A percentile compares a stretch with the other conserved stretches of the same genome.
phyloP scores from a whole-genome alignment of 2,888 invertebrate genomes.

The Cantharis lateralis region DNA sequence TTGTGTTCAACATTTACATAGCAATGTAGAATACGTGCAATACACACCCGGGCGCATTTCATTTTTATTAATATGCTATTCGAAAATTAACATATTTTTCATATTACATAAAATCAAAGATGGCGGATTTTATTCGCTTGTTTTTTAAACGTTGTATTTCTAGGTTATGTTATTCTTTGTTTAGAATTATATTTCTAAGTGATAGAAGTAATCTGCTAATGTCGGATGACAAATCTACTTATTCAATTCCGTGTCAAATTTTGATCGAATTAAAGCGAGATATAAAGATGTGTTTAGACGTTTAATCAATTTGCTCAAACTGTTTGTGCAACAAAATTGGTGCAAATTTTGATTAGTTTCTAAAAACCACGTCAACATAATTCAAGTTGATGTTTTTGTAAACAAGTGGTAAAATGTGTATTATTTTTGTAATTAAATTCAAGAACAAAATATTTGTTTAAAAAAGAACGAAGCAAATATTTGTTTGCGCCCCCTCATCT shows the following conservation, averaged over 20 bases:
- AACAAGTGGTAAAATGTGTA: neutral
- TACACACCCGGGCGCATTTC: neutral
- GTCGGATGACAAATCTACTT: neutral
- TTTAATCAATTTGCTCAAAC: neutral
- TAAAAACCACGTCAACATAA: too few species aligned
- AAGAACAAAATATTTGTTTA: neutral
- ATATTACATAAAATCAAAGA: neutral
- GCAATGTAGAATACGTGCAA: neutral
- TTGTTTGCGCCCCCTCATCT: neutral
- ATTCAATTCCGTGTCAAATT: neutral
- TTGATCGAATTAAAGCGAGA: neutral
- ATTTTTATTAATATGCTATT: neutral
- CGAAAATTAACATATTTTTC: neutral
- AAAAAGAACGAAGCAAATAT: neutral
- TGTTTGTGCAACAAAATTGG: neutral
- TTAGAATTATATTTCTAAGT: neutral
- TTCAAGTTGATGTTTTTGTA: too few species aligned
- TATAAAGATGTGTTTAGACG: neutral
- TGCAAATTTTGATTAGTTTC: neutral
- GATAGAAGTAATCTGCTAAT: neutral
- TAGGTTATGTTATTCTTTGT: neutral
- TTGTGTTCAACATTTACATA: neutral
- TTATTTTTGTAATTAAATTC: neutral
- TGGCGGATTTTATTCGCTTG: neutral
- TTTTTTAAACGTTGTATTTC: neutral